Evolutionary conservation across 1,140 invertebrate genomes (phyloP), one percentile per base, ranked within the genome.

Genomic region (Apis cerana): DNA sequence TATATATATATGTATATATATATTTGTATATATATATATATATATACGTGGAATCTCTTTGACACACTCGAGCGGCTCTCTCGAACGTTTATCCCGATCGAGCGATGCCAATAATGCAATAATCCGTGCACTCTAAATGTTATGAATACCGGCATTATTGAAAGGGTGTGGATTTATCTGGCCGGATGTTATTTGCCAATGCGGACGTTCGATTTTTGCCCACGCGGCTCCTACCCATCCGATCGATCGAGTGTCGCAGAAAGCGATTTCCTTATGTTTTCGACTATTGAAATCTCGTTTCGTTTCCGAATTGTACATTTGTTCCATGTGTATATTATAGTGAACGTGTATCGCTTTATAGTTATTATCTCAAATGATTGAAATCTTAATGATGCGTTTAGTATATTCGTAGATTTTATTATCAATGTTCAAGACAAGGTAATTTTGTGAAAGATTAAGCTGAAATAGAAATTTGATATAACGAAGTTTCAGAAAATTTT

Each of bases 131-230:
- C 71, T 75, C 72, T 52, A 68, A 75, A 81, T 75, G 72, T 81
- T 81, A 68, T 50, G 80, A 76, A 76, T 82, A 54, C 72, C 43
- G 56, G 21, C 13, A 23, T 76, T 48, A 61, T 76, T 48, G 74
- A 68, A 82, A 76, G 48, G 80, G 64, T 50, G 59, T 23, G 54
- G 74, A 82, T 76, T 76, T 59, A 61, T 69, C 54, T 58, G 59
- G 61, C 64, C 64, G 52, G 64, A 76, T 17, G 48, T 69, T 69
- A 68, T 82, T 76, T 76, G 72, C 80, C 64, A 76, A 82, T 75
- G 64, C 64, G 72, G 64, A 68, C 23, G 59, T 68, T 75, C 54
- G 72, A 82, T 82, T 82, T 81, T 82, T 82, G 54, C 54, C 54
- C 54, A 43, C 43, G n/a, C 48, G 13, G 56, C 50, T 59, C 48